A percentile compares a stretch with the other conserved stretches of the same genome.
These are phyloP conservation scores for Leptocoma aspasia DNA, from an alignment of 2,113 vertebrate species.

Conservation along the genomic window DNA sequence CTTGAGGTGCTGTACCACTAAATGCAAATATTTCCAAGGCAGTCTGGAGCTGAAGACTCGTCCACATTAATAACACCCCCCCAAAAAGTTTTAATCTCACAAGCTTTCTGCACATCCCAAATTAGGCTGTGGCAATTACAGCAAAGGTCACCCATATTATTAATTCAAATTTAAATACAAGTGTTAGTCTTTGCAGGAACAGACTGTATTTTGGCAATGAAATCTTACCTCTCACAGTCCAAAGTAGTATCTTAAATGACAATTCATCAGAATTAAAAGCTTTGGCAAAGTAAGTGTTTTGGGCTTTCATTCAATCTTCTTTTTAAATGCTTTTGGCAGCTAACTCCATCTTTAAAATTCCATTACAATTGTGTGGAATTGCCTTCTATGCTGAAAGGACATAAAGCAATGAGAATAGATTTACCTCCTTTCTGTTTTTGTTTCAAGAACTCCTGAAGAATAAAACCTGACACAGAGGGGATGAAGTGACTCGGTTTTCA, in stretches of 20 bases:
- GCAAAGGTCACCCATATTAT: not conserved
- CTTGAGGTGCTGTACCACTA: not conserved
- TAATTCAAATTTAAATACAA: not conserved
- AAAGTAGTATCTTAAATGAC: not conserved
- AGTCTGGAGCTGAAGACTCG: not conserved
- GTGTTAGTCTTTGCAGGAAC: not conserved
- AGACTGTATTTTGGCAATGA: not conserved
- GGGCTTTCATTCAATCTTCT: not conserved
- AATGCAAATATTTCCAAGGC: not conserved
- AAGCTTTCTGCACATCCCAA: not conserved
- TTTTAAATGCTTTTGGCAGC: not conserved
- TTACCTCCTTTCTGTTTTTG: not conserved
- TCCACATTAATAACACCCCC: not conserved
- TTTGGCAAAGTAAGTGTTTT: not conserved
- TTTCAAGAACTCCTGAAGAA: not conserved
- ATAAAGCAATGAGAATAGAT: not conserved
- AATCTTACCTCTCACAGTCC: not conserved
- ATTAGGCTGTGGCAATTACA: not conserved
- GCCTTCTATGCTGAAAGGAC: not conserved
- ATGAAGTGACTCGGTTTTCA: not conserved
- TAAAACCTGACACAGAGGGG: not conserved
- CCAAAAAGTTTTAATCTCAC: not conserved
- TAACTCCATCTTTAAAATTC: not conserved
- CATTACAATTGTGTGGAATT: not conserved
- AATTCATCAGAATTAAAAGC: not conserved